Percentiles rank a stretch among this genome's conserved stretches.
Evolutionary conservation across 2,888 invertebrate species (phyloP).

Genomic region (Agriopis marginaria): DNA sequence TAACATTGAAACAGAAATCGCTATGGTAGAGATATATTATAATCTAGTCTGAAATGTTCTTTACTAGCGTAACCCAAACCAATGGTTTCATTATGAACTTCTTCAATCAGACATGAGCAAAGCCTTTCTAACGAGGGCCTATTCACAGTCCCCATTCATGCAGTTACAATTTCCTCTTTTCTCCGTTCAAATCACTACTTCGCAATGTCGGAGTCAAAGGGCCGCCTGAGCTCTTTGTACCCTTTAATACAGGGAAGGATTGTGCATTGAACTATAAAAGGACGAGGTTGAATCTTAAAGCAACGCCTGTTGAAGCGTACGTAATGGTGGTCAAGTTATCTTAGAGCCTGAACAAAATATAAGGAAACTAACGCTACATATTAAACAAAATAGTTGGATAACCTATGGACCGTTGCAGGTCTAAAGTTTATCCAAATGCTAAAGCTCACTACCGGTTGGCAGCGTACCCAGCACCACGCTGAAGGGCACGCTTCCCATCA

Average conservation of each 20-base stretch:
- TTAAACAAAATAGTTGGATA: no score
- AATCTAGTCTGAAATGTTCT: not conserved
- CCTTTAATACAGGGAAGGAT: conserved; percentile 1
- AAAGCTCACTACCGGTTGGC: no score
- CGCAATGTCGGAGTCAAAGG: conserved; percentile 17
- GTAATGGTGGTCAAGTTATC: not conserved
- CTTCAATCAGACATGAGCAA: not conserved
- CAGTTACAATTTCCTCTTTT: conserved; percentile 16
- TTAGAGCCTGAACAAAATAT: not conserved
- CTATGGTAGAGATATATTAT: not conserved
- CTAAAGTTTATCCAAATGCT: no score
- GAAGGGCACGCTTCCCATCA: no score
- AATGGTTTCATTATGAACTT: not conserved
- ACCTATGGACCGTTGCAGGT: no score
- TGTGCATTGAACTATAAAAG: conserved; percentile 5
- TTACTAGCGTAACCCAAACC: not conserved
- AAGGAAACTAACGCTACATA: no score
- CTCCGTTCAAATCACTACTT: conserved; percentile 11
- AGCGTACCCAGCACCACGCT: no score
- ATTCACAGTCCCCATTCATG: conserved; percentile 7
- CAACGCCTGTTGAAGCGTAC: not conserved
- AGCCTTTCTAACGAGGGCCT: conserved; percentile 16
- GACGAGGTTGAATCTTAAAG: not conserved
- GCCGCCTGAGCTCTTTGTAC: conserved; percentile 7
- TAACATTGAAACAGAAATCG: not conserved